Evolutionary conservation across 2,113 vertebrate genomes (phyloP).

Genomic region (Rhinolophus sinicus): DNA sequence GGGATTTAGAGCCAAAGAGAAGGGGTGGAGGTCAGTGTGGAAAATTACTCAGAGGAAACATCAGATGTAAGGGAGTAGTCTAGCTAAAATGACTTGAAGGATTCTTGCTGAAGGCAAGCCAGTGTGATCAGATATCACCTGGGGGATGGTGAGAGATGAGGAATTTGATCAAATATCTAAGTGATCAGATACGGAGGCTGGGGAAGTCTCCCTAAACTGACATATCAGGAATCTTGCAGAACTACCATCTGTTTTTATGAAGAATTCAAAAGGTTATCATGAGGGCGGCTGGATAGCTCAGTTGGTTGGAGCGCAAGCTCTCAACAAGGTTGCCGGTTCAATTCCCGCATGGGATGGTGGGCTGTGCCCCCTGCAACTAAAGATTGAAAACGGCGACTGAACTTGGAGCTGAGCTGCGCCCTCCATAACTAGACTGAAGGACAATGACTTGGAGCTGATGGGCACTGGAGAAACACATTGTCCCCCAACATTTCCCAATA

Average conservation of each 20-base stretch:
- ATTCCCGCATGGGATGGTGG: no score
- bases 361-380: no score
- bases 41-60: not conserved
- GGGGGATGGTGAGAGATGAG: not conserved
- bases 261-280: slow-evolving; percentile 20
- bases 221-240: not conserved
- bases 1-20: not conserved
- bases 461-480: no score
- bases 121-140: not conserved
- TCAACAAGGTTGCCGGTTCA: no score
- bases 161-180: not conserved
- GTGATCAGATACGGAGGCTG: not conserved
- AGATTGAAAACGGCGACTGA: no score
- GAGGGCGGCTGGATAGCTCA: not conserved
- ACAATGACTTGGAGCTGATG: no score
- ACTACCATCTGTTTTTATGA: slow-evolving; percentile 45
- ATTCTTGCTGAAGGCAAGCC: not conserved
- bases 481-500: no score
- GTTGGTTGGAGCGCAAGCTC: no score
- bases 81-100: not conserved
- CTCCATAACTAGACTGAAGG: no score
- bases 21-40: not conserved
- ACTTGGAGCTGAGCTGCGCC: no score
- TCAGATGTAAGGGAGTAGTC: not conserved
- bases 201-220: not conserved